Base-by-base conservation (phyloP, 2,888 invertebrate genomes). In the Athrips mouffetella region DNA sequence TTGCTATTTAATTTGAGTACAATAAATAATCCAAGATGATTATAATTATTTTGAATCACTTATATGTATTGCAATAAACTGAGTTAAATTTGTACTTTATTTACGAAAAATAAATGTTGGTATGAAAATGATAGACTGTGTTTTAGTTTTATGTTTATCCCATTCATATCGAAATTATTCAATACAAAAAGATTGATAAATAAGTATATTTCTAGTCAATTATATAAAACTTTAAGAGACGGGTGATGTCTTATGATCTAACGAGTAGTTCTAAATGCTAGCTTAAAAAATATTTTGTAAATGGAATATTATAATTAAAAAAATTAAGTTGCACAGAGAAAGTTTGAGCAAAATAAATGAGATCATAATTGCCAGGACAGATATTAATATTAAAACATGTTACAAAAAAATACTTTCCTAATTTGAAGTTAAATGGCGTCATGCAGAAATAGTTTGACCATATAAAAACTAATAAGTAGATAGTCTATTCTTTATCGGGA, bases 131-230 rank as follows among this genome's bases (percentile, higher is more conserved):
- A 76, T 60, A 76, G 66, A 66, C 59, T 54, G 62, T 41, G 42
- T 65, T 47, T 50, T 42, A 51, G 37, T 58, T 59, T 66, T 68
- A 60, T 70, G 45, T 78, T 79, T 82, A 75, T 78, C 70, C 82
- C 81, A 82, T 82, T 83, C 78, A 82, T 83, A 78, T 81, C 77
- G 80, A 82, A 84, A 80, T 81, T 67, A 85, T 76, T 80, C 73
- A 81, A 78, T 81, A 78, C 77, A 79, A 81, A 80, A 80, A 76
- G 76, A 73, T 71, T 84, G 84, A 88, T 89, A 89, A 89, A 89
- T 89, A 89, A 87, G 84, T 89, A 88, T 88, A 87, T 85, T 82
- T 86, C 88, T 87, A 88, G 78, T 88, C 84, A 82, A 82, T 88
- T 80, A 86, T 89, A 89, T 87, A 89, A 89, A 89, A 87, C 76